Evolutionary conservation across 2,113 vertebrate species (phyloP), one percentile per base, ranked within the genome.

Genomic region (Paraplagusia blochii): DNA sequence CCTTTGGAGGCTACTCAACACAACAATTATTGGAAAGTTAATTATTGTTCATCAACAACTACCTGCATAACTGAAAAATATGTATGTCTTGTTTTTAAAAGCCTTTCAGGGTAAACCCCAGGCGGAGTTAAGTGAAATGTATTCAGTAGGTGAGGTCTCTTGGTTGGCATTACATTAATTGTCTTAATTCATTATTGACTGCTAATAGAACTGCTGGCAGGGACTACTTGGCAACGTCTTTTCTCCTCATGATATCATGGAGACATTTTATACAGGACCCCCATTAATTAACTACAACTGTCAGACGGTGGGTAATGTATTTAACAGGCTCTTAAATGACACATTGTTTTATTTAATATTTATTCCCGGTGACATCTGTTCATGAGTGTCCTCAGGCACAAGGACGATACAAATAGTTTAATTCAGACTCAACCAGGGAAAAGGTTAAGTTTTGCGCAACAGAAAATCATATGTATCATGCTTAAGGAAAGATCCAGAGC

Each of bases 141-240:
- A 51, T 12, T 10, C 3, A 16, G 36, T 8, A n/a, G 44, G 51
- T 7, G 58, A 60, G 42, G 57, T 54, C 40, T 33, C 57, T 72
- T 47, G 17, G 45, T 58, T 18, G 15, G 42, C 46, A 58, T 50
- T 40, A 33, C 33, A 33, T 14, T 22, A 50, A 35, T 62, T 17
- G 38, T 75, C 72, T 56, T 54, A 55, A 75, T 78, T 75, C 58
- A 53, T 81, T 79, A 74, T 70, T 63, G 74, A 71, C 47, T 67
- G 74, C 80, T 81, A 66, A 76, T 78, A 66, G 33, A 44, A 56
- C 62, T 53, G 42, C 72, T 80, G 77, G 81, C 74, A 83, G 80
- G 72, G 57, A 61, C 45, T 19, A 35, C 65, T 39, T 79, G 69
- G 66, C 76, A 80, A 14, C 69, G 42, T 62, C 62, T 60, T 50